phyloP scores from a whole-genome alignment of 2,113 vertebrate species.

The Archilochus colubris region DNA sequence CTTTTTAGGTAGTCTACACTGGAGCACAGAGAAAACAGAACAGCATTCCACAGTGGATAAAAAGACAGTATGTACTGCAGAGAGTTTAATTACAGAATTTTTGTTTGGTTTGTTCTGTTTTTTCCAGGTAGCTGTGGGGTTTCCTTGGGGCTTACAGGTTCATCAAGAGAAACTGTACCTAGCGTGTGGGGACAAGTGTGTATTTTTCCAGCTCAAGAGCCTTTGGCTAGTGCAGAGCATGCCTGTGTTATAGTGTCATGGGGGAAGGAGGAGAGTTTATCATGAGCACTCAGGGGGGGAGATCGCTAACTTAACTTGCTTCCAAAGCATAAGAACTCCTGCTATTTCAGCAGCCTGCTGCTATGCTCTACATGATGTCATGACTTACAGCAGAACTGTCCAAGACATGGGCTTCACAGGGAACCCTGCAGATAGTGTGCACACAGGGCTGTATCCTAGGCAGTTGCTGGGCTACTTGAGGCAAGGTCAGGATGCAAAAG shows the following conservation, averaged over 20 bases:
- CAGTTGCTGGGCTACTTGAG: background rate
- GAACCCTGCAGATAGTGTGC: background rate
- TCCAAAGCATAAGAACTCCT: background rate
- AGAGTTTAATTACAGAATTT: background rate
- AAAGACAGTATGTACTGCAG: background rate
- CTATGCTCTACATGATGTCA: background rate
- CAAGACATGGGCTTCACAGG: background rate
- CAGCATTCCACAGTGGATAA: background rate
- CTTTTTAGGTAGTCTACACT: background rate
- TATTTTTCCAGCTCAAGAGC: slow-evolving; percentile 80
- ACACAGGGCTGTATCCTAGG: background rate
- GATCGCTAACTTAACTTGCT: background rate
- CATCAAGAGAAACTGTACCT: slow-evolving; percentile 81
- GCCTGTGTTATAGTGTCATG: slow-evolving; percentile 74
- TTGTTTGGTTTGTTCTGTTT: background rate
- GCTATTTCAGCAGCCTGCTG: background rate
- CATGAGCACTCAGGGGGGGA: background rate
- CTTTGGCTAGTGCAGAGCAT: slow-evolving; percentile 81
- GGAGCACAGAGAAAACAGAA: background rate
- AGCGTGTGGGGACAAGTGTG: slow-evolving; percentile 78
- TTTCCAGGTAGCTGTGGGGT: background rate
- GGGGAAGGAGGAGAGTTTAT: background rate
- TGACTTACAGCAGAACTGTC: background rate
- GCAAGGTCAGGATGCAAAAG: background rate
- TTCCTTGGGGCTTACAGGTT: slow-evolving; percentile 72